Evolutionary conservation across 2,797 vertebrate species (phyloP).

Genomic region (Mus minutoides): DNA sequence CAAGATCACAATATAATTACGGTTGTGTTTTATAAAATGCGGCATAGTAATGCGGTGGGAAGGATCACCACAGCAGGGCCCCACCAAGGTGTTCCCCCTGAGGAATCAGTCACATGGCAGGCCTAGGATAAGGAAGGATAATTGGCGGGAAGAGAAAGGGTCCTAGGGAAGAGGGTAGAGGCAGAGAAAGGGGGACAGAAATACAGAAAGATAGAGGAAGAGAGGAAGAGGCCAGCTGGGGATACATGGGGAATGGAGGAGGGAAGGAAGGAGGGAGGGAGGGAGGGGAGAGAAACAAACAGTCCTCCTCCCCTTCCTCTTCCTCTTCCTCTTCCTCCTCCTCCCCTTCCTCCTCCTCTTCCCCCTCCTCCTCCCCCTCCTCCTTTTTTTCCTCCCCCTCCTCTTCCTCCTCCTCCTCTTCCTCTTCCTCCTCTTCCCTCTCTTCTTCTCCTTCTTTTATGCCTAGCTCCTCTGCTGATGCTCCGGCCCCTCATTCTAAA

Average conservation of each 20-base stretch:
- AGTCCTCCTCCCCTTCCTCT: too few species aligned
- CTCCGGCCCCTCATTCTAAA: not conserved
- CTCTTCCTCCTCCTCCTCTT: accelerated
- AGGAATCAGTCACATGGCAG: not conserved
- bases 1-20: not conserved
- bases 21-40: not conserved
- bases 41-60: not conserved
- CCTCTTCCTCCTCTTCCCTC: accelerated
- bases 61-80: not conserved
- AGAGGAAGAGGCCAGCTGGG: too few species aligned
- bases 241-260: too few species aligned
- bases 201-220: too few species aligned
- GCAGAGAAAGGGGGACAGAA: not conserved
- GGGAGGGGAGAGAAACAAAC: too few species aligned
- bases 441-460: not conserved
- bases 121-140: not conserved
- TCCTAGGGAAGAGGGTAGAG: not conserved
- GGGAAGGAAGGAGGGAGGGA: too few species aligned
- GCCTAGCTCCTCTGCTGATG: not conserved
- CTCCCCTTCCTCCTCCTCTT: too few species aligned
- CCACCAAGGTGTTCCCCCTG: not conserved
- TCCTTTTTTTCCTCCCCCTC: too few species aligned
- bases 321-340: too few species aligned
- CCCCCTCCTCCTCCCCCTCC: too few species aligned
- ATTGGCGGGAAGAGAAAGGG: not conserved